Conservation (phyloP, 2,113 vertebrate genomes). For the Microcebus ravelobensis region DNA sequence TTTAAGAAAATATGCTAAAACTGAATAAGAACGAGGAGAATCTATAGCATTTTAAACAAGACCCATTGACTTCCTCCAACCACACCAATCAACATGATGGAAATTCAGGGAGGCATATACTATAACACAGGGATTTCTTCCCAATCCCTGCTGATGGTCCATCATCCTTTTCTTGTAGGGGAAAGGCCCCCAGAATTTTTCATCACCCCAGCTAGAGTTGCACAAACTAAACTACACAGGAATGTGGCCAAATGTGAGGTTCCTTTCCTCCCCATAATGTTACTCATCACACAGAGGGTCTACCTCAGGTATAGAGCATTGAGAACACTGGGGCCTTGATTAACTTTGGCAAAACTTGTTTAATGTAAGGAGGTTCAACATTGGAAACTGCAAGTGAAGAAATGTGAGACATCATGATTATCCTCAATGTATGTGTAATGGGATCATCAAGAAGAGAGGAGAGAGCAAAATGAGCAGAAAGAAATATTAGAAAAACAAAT, state of each 20-base stretch:
- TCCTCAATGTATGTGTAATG: not conserved
- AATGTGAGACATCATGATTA: not conserved
- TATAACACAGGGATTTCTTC: not conserved
- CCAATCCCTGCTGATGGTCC: not conserved
- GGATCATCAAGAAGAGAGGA: not conserved
- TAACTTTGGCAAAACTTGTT: not conserved
- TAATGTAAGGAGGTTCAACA: not conserved
- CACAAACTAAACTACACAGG: not conserved
- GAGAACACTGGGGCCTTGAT: not conserved
- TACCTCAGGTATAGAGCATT: no score
- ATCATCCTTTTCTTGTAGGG: not conserved
- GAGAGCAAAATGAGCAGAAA: not conserved
- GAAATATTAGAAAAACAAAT: not conserved
- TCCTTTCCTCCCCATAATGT: not conserved
- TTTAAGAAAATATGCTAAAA: not conserved
- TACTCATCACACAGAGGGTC: not conserved
- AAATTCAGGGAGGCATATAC: not conserved
- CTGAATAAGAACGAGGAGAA: not conserved
- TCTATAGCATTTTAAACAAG: not conserved
- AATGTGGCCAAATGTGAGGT: not conserved
- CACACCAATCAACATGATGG: not conserved
- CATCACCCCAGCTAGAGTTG: not conserved
- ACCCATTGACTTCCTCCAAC: not conserved
- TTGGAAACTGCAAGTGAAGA: not conserved
- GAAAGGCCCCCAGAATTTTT: not conserved